phyloP scores from a whole-genome alignment of 2,113 vertebrate species.

The Platycercus adscitus region DNA sequence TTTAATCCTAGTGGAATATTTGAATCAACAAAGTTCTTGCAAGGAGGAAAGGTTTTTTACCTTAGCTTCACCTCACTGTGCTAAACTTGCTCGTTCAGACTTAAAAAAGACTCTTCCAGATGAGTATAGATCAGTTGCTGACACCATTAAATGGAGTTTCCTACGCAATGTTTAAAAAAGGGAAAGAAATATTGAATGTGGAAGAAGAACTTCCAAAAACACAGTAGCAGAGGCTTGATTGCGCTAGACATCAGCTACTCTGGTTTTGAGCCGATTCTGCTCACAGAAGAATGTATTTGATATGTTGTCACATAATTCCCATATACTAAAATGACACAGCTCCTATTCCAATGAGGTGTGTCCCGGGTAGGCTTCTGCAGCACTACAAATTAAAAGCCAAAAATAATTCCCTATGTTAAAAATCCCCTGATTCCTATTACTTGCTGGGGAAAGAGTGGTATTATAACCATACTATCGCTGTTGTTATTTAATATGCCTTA shows the following conservation, averaged over 20 bases:
- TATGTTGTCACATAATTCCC: neutral
- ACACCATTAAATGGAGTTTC: neutral
- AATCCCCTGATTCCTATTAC: neutral
- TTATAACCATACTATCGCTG: neutral
- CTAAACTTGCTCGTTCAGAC: neutral
- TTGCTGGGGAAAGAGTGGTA: neutral
- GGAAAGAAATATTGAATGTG: neutral
- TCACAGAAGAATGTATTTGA: neutral
- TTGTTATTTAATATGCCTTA: neutral
- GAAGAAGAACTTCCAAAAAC: neutral
- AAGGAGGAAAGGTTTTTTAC: neutral
- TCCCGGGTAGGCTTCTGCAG: neutral
- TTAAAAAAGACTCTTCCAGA: neutral
- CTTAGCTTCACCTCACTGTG: neutral
- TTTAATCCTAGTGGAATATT: neutral
- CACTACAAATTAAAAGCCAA: neutral
- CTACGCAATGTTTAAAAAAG: neutral
- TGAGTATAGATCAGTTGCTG: neutral
- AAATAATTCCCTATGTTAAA: neutral
- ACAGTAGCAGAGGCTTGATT: neutral
- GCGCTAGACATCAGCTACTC: neutral
- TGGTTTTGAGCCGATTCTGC: neutral
- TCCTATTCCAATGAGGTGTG: neutral
- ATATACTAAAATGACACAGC: neutral
- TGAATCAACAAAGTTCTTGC: neutral